Evolutionary conservation across 1,140 invertebrate genomes (phyloP), one percentile per base, ranked within the genome.

Genomic region (Drosophila nikananu): DNA sequence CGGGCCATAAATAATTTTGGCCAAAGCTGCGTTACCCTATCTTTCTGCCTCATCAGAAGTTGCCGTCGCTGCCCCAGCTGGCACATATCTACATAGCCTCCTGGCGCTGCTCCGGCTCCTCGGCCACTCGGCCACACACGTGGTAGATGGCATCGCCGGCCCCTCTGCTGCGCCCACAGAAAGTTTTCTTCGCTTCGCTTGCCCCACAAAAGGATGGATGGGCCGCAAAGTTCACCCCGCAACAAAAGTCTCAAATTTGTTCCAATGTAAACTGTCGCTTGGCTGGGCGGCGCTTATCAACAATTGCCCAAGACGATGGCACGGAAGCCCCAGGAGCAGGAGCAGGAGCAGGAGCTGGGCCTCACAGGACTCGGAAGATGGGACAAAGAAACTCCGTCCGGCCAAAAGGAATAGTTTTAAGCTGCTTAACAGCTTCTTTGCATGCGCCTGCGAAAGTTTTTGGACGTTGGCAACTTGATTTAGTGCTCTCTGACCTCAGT

Each of bases 401-500:
- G 19, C 48, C 37, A 48, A 41, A 59, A 63, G 80, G 82, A 78
- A 91, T 90, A 91, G 89, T 91, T 91, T 82, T 91, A 91, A 91
- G 89, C 89, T 87, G 89, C 89, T 91, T 91, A 90, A 90, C 81
- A 90, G 86, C 81, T 86, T 80, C 84, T 83, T 83, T 76, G 76
- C 76, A 72, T 80, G 66, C 46, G 62, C 55, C 39, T 9, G 61
- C 49, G 52, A 62, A 81, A 81, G 63, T 80, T 67, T 83, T 77
- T 57, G 77, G 80, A 66, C 71, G 67, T 61, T 79, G 80, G 77
- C 81, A 90, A 92, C 80, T 92, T 92, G 91, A 92, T 92, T 92
- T 92, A 92, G 86, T 92, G 91, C 89, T 91, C 86, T 92, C 77
- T 92, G 91, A 92, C 91, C 91, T 92, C 83, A 91, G 89, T 92